Base-by-base conservation (phyloP, 1,140 invertebrate species). In the Anoplolepis gracilipes region DNA sequence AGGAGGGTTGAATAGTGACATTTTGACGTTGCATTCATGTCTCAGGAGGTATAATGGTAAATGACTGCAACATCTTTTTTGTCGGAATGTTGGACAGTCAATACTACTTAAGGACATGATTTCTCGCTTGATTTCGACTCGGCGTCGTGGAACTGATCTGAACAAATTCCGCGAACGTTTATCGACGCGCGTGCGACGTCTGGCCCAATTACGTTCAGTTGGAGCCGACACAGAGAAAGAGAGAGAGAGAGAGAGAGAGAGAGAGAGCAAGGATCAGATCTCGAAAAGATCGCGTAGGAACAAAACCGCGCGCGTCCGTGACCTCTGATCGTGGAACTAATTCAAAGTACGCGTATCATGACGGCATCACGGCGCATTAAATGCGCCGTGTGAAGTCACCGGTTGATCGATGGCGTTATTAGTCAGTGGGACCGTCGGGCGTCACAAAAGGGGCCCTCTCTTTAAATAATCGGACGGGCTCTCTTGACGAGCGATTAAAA, bases 271-370 rank as follows among this genome's bases (percentile, higher is more conserved):
- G 53, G 53, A 61, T 39, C 25, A 25, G 53, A 73, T 82, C 78
- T 36, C 36, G 78, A 82, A 42, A 73, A 73, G 78, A 73, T 73
- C 78, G 78, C 67, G 46, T 65, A 59, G 61, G 84, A 86, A 88
- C 61, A 87, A 76, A 57, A 85, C 82, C 75, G 75, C 70, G 82
- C 70, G 55, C 76, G 87, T 73, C 87, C 88, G 77, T 89, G 85
- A 91, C 89, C 85, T 88, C 65, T 91, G 90, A 89, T 87, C 82
- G 90, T 86, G 90, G 87, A 89, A 91, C 89, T 88, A 91, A 91
- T 91, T 81, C 85, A 89, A 91, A 90, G 89, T 87, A 91, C 90
- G 89, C 89, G 87, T 90, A 90, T 90, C 89, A 90, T 89, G 89
- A 90, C 88, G 88, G 89, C 88, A 90, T 90, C 90, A 89, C 90